Percentiles rank a stretch among this genome's conserved stretches.
These are phyloP conservation scores for Choreutis nemorana DNA, from an alignment of 2,888 invertebrate genomes.

Conservation along the genomic window DNA sequence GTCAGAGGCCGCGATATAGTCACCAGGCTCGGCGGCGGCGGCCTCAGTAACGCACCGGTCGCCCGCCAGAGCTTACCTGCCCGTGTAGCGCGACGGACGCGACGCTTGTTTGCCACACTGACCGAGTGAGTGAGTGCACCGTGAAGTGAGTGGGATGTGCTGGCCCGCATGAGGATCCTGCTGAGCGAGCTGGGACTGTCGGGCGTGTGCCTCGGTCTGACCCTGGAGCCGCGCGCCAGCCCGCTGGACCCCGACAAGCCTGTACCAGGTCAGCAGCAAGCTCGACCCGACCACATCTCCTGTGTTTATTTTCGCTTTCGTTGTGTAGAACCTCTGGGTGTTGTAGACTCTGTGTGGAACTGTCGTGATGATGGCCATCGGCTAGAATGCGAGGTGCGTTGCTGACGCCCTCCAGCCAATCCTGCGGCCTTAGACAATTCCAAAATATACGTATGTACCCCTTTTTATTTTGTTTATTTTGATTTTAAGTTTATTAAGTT, in stretches of 20 bases:
- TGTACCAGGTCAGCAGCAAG: constrained; percentile 66
- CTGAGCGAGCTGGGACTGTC: constrained; percentile 64
- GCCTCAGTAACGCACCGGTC: constrained; percentile 66
- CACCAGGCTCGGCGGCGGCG: constrained; percentile 61
- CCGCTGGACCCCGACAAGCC: constrained; percentile 56
- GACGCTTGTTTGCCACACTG: constrained; percentile 19
- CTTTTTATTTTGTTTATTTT: constrained; percentile 39
- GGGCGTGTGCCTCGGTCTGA: constrained; percentile 62
- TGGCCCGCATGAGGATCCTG: constrained; percentile 66
- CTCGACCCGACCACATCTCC: constrained; percentile 51
- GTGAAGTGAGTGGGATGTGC: constrained; percentile 65
- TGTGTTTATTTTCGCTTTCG: constrained; percentile 66
- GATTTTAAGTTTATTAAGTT: constrained; percentile 19
- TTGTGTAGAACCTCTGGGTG: constrained; percentile 63
- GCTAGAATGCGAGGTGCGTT: constrained; percentile 67
- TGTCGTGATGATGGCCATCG: constrained; percentile 62
- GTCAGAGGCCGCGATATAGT: constrained; percentile 64
- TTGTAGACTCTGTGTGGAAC: constrained; percentile 59
- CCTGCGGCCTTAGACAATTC: constrained; percentile 58
- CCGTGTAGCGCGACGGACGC: constrained; percentile 38
- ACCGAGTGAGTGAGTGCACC: constrained; percentile 52
- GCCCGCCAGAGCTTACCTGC: constrained; percentile 55
- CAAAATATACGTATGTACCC: constrained; percentile 58
- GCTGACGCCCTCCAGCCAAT: constrained; percentile 62
- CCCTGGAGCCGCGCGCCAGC: constrained; percentile 59